Evolutionary conservation across 2,113 vertebrate genomes (phyloP), one percentile per base, ranked within the genome.

Genomic region (Anguilla rostrata): DNA sequence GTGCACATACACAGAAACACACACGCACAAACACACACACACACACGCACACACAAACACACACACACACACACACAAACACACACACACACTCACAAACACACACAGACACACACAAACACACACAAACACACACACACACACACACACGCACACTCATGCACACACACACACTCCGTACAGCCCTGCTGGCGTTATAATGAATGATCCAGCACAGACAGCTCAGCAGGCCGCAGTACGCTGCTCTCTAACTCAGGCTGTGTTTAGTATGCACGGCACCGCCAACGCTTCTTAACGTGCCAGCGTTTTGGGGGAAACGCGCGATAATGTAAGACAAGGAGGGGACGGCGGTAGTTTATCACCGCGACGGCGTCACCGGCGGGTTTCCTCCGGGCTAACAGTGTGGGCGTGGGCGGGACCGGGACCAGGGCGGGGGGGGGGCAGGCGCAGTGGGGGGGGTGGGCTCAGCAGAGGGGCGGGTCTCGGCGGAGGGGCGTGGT

Each of bases 221-320:
- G 57, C 22, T 26, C 18, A 20, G 15, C 15, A 26, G 5, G 60
- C 60, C 26, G 20, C 63, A 49, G 63, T 85, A 86, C 16, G n/a
- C 83, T 87, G 81, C 87, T 89, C 83, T 75, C 53, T 5, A 46
- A 26, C 41, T 83, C 41, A 26, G 26, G 14, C 11, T 83, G 43
- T 49, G 63, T 85, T 90, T 90, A 86, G 86, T 40, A 90, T 88
- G 89, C 86, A 79, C 83, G 43, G 87, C 78, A 81, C 85, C 41
- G 49, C 81, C 79, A 81, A 85, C 57, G 43, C 56, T 82, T 39
- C 83, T 82, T 87, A 88, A 87, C 83, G 60, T 88, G 86, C 83
- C 88, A 80, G 82, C 81, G 41, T 39, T 78, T 75, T 63, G 81
- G 53, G 78, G 82, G 80, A 81, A 66, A 85, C 43, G 81, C 20